Base-by-base conservation (phyloP, 1,140 invertebrate species). In the Lasaia peninsularis region DNA sequence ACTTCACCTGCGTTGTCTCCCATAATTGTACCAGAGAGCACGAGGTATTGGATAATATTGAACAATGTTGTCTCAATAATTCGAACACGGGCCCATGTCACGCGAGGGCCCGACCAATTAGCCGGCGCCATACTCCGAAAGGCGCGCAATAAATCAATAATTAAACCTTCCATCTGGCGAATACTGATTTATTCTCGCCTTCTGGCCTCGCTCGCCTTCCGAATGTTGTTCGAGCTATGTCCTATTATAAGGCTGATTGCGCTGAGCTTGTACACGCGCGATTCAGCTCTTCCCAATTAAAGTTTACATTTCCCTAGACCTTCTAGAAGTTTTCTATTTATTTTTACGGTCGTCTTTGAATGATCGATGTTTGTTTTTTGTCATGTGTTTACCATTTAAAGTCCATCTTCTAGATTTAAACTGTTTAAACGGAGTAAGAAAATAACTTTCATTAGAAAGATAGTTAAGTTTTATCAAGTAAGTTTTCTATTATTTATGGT, bases 81-180 rank as follows among this genome's bases (percentile, higher is more conserved):
- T 67, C 62, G 63, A 62, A 63, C 63, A 66, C 58, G 67, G 58
- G 60, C 59, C 57, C 33, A 61, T 75, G 82, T 86, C 83, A 86
- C 83, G 83, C 80, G 78, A 84, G 74, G 75, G 66, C 75, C 74
- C 73, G 67, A 80, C 85, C 85, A 88, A 88, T 88, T 85, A 88
- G 74, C 70, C 62, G 73, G 74, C 77, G 80, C 77, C 80, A 67
- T 58, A 71, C 74, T 57, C 65, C 58, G 60, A 67, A 48, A 65
- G 64, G 62, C 58, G 61, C 62, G 73, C 81, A 80, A 82, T 86
- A 88, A 88, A 86, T 86, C 85, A 88, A 88, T 87, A 86, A 87
- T 85, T 88, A 80, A 80, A 85, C 61, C 73, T 75, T 85, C 81
- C 75, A 80, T 81, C 78, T 78, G 66, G 75, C 80, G 78, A 85